Percentiles rank a stretch among this genome's conserved stretches.
These are phyloP conservation scores for Leptopilina myrica DNA, from an alignment of 2,888 invertebrate species.

Conservation along the genomic window DNA sequence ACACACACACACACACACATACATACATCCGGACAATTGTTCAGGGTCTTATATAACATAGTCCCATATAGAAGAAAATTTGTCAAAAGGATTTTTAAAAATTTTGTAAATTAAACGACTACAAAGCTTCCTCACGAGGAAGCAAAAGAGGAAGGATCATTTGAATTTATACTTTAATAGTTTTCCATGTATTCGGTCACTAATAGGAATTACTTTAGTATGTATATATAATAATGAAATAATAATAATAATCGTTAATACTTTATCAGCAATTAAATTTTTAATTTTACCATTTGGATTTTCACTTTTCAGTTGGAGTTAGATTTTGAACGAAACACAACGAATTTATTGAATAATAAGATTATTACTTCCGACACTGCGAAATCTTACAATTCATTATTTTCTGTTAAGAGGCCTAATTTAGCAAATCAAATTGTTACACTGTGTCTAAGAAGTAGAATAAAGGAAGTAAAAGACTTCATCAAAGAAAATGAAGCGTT, in stretches of 20 bases:
- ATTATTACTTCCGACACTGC: background rate
- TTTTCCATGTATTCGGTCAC: background rate
- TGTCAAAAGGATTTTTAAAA: too few species aligned
- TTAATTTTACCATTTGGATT: background rate
- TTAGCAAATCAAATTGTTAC: constrained; percentile 4
- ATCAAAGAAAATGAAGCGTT: constrained; percentile 1
- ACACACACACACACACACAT: too few species aligned
- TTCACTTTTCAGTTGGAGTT: background rate
- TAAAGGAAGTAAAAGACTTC: constrained; percentile 1
- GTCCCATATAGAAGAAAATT: too few species aligned
- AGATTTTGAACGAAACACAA: constrained; percentile 1
- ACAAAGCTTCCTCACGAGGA: too few species aligned
- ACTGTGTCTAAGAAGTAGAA: constrained; percentile 1
- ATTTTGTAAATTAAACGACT: too few species aligned
- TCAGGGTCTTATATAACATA: too few species aligned
- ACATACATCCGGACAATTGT: too few species aligned
- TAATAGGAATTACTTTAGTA: background rate
- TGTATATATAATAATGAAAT: background rate
- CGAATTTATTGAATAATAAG: constrained; percentile 2
- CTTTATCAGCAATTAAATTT: background rate
- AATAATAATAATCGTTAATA: background rate
- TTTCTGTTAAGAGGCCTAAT: background rate
- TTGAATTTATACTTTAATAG: background rate
- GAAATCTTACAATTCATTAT: background rate
- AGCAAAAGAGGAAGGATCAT: background rate